phyloP scores from a whole-genome alignment of 2,113 vertebrate species.

The Silurus meridionalis region DNA sequence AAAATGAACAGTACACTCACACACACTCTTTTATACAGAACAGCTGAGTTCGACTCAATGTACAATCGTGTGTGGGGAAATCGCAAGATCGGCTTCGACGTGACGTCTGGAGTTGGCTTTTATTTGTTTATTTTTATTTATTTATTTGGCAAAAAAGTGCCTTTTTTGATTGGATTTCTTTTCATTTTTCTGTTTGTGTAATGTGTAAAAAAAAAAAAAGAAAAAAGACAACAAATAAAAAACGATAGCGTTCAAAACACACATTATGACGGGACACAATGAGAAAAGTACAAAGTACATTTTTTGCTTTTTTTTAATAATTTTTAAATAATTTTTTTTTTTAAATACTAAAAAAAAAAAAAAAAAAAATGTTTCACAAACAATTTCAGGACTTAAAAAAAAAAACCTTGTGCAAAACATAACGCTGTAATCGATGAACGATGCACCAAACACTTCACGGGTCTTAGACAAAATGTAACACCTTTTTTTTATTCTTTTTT shows the following conservation, averaged over 20 bases:
- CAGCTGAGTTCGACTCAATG: conserved; percentile 64
- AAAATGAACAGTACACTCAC: conserved; percentile 50
- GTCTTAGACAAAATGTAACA: conserved; percentile 76
- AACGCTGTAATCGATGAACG: conserved; percentile 76
- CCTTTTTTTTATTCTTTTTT: conserved; percentile 62
- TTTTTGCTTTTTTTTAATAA: background rate
- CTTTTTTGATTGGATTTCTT: background rate
- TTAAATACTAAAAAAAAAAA: background rate
- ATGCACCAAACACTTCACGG: conserved; percentile 79
- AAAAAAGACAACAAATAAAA: conserved; percentile 17
- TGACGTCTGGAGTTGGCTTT: conserved; percentile 14
- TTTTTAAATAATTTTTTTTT: background rate
- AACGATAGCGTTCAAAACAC: conserved; percentile 19
- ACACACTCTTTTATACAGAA: conserved; percentile 64
- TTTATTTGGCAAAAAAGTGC: background rate
- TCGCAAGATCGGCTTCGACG: background rate
- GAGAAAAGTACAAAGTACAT: background rate
- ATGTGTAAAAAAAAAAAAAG: background rate
- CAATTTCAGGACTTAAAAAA: conserved; percentile 62
- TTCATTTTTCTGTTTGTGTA: background rate
- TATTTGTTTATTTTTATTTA: background rate
- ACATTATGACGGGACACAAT: background rate
- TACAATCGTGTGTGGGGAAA: conserved; percentile 57
- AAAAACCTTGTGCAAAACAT: conserved; percentile 59
- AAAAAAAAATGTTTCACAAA: conserved; percentile 25